These are phyloP conservation scores for Trichosurus vulpecula DNA, from an alignment of 2,797 vertebrate genomes.

Conservation along the genomic window DNA sequence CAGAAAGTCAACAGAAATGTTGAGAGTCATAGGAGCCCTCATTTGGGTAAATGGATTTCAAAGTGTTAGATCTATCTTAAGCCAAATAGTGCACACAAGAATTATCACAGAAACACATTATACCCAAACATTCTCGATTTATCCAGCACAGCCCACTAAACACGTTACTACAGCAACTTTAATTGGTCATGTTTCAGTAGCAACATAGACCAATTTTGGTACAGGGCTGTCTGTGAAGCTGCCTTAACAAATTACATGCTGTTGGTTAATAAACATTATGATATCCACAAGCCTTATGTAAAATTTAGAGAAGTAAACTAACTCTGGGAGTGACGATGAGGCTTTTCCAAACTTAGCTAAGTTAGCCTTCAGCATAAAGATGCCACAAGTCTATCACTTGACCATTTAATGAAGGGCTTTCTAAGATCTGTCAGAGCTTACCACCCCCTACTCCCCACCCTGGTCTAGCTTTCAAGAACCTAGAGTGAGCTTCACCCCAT, in stretches of 20 bases:
- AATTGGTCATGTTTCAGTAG: not conserved
- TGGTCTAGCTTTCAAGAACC: not conserved
- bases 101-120: not conserved
- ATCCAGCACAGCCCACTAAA: not conserved
- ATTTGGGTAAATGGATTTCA: not conserved
- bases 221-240: not conserved
- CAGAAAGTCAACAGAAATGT: not conserved
- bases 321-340: not conserved
- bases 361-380: not conserved
- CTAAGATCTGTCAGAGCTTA: not conserved
- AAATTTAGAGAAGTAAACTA: not conserved
- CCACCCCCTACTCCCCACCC: not conserved
- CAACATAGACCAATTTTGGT: not conserved
- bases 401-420: not conserved
- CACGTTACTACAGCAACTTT: not conserved
- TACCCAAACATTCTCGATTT: not conserved
- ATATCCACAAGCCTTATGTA: not conserved
- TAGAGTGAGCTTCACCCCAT: not conserved
- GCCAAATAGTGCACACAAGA: not conserved
- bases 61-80: not conserved
- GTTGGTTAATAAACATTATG: conserved; percentile 53
- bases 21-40: not conserved
- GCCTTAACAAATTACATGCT: conserved; percentile 14
- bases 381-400: not conserved
- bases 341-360: not conserved